phyloP scores from a whole-genome alignment of 2,113 vertebrate species.

The Pelobates fuscus region DNA sequence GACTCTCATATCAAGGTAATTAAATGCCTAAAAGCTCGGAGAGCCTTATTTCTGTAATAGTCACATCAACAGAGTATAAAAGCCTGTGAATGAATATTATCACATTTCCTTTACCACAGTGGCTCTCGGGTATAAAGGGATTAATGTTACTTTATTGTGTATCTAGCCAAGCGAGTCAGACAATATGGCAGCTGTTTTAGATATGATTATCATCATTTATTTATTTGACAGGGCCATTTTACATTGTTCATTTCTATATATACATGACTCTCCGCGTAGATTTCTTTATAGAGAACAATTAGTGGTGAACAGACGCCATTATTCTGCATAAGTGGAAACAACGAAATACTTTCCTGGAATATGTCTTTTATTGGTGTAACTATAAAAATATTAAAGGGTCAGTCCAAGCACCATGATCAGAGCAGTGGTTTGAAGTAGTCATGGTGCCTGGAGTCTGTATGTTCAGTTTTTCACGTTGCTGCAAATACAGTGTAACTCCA shows the following conservation, averaged over 20 bases:
- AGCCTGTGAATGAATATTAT: background rate
- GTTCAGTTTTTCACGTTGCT: no score
- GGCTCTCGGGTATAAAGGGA: slow-evolving; percentile 11
- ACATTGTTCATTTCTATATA: slow-evolving; percentile 7
- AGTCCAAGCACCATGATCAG: no score
- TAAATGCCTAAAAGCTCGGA: slow-evolving; percentile 16
- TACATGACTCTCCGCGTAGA: background rate
- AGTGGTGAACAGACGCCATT: background rate
- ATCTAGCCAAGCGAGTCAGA: slow-evolving; percentile 10
- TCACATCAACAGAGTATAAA: slow-evolving; percentile 10
- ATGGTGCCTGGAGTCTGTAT: no score
- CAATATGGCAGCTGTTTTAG: slow-evolving; percentile 23
- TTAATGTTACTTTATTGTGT: slow-evolving; percentile 8
- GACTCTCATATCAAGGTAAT: slow-evolving; percentile 12
- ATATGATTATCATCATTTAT: slow-evolving; percentile 29
- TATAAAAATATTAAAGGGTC: no score
- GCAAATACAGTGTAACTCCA: no score
- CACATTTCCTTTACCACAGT: slow-evolving; percentile 5
- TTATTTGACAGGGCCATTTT: background rate
- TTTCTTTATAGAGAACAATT: background rate
- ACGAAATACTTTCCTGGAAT: background rate
- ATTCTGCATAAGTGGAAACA: background rate
- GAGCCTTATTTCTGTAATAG: slow-evolving; percentile 24
- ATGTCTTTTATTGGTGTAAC: no score
- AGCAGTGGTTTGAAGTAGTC: no score